A percentile compares a stretch with the other conserved stretches of the same genome.
Conservation (phyloP, 2,797 vertebrate genomes). For the Dendrocincla fuliginosa region DNA sequence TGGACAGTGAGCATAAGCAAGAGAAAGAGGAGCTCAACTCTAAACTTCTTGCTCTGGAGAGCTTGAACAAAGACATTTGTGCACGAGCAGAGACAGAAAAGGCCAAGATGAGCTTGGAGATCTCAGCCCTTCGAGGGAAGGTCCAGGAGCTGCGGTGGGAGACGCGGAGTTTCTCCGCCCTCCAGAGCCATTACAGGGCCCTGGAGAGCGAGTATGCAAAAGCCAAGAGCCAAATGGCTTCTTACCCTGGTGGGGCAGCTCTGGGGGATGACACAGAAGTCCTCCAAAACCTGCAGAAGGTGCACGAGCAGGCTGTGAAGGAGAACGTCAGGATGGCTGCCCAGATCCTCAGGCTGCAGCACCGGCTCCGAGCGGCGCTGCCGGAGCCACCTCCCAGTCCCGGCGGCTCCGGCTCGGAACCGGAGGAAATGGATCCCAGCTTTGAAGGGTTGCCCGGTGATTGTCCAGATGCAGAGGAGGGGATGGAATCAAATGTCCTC, state of each 20-base stretch:
- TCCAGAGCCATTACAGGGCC: conserved; percentile 27
- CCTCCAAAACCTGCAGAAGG: conserved; percentile 67
- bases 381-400: background rate
- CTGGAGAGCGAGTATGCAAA: conserved; percentile 35
- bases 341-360: conserved; percentile 61
- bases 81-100: conserved; percentile 73
- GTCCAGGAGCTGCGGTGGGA: conserved; percentile 74
- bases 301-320: conserved; percentile 64
- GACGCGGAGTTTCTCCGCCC: background rate
- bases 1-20: conserved; percentile 72
- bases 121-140: conserved; percentile 70
- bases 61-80: conserved; percentile 58
- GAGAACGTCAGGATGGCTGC: conserved; percentile 67
- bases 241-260: conserved; percentile 8
- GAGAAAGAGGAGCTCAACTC: conserved; percentile 77
- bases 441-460: background rate
- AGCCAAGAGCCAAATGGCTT: conserved; percentile 39
- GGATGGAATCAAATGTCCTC: background rate
- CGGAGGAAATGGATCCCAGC: background rate
- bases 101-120: conserved; percentile 74
- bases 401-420: background rate
- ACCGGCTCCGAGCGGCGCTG: conserved; percentile 10
- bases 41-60: conserved; percentile 70
- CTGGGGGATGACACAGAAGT: conserved; percentile 64
- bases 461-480: background rate